Base-by-base conservation (phyloP, 2,797 vertebrate genomes). In the Sebastes oblongus region DNA sequence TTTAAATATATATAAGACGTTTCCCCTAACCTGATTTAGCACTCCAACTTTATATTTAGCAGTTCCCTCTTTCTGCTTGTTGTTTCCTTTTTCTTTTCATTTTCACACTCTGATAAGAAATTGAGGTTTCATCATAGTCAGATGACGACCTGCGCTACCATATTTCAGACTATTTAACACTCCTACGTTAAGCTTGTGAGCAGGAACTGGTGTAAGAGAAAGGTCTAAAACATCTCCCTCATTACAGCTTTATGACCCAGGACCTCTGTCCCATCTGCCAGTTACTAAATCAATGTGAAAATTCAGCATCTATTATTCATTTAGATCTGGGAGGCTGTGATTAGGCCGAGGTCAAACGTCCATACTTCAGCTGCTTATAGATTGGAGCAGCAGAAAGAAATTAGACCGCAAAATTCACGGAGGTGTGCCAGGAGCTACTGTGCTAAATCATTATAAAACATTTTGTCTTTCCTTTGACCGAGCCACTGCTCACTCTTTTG, bases 221-320 rank as follows among this genome's bases (percentile, higher is more conserved):
- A 64, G 58, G 66, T 78, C 83, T 82, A 42, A 75, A 84, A 75
- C 72, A 34, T 72, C 50, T 61, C 77, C 65, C 77, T 86, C 74
- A 77, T 88, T 75, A 84, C 80, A 81, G 78, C 81, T 72, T 80
- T 67, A 78, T 55, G 81, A 69, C 72, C 73, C 50, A 36, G 59
- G 50, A 74, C 36, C 65, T 20, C 24, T 42, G 73, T 61, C 67
- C 80, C 75, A 70, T 84, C 79, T 81, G 77, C 82, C 70, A 56
- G 59, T 73, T 76, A 64, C 67, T 78, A 50, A 85, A 84, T 90
- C 83, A 82, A 62, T 46, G 70, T 54, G 77, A 77, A 69, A 78
- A 88, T 71, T 59, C 65, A 64, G 14, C 30, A 76, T 84, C 56
- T 75, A 85, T 86, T 76, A 85, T 88, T 84, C 72, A 88, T 84